Evolutionary conservation across 2,113 vertebrate species (phyloP), one percentile per base, ranked within the genome.

Genomic region (Dasypus novemcinctus): DNA sequence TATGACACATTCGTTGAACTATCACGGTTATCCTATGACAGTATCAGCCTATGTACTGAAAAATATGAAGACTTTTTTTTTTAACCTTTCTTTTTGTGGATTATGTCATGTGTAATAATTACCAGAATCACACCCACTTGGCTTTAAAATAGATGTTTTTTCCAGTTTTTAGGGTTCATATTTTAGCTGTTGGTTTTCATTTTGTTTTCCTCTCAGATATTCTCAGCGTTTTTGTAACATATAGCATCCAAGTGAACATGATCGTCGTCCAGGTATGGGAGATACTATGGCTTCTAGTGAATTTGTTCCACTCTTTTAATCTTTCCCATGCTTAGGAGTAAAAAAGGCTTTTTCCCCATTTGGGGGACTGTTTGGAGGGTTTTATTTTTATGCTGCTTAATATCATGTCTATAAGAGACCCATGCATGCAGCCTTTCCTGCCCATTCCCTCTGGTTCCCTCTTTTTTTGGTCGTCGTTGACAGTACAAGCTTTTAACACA

Each of bases 21-120:
- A 97, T 95, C 96, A 96, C 95, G 96, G 97, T 93, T 98, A 96
- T 97, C 96, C 96, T 97, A 97, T 96, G 93, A 90, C 46, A 96
- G 76, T 52, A 11, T 97, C 96, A 96, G 95, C 96, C 95, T 87
- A 85, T 90, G 49, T 72, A 90, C 80, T 86, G 78, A 97, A 96
- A 90, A 93, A 17, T n/a, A 76, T 72, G 31, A 96, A 92, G 76
- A 91, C 96, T 96, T 87, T 61, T 95, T 94, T 17, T 57, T 57
- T 57, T 57, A 21, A 49, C 49, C 18, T 82, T 95, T 52, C 92
- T 96, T 95, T 41, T 66, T 85, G 33, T 98, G 97, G 94, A 82
- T 91, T 52, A 78, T 91, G 97, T 98, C 84, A 93, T 94, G 63
- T 93, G 84, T 97, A 69, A 74, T 96, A 86, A 95, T 95, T 64